Evolutionary conservation across 2,797 vertebrate species (phyloP).

Genomic region (Argyrosomus regius): DNA sequence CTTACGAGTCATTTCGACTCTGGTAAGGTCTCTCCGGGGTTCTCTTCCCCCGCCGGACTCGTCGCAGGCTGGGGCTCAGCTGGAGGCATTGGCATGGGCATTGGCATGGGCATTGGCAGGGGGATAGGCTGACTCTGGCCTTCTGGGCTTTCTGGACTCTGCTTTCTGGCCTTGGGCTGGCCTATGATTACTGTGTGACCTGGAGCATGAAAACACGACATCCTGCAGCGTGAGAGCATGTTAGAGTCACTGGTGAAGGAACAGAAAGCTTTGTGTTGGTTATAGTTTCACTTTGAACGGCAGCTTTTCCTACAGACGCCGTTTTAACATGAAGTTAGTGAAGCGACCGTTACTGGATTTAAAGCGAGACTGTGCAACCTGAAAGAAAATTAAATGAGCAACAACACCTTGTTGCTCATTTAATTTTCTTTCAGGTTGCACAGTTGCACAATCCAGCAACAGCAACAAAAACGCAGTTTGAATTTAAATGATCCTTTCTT

Average conservation of each 20-base stretch:
- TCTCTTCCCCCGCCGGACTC: conserved; percentile 66
- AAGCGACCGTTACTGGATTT: not conserved
- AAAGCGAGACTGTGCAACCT: not conserved
- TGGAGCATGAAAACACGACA: conserved; percentile 69
- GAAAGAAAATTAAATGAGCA: too few species aligned
- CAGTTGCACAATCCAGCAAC: too few species aligned
- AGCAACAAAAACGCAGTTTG: too few species aligned
- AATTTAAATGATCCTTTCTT: too few species aligned
- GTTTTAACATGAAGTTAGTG: not conserved
- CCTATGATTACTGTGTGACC: conserved; percentile 85
- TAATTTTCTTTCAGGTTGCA: too few species aligned
- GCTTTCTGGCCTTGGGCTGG: conserved; percentile 80
- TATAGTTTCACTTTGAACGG: not conserved
- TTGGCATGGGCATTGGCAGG: conserved; percentile 54
- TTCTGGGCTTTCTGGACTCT: conserved; percentile 69
- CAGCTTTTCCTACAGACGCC: not conserved
- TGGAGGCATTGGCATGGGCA: conserved; percentile 61
- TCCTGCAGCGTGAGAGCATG: conserved; percentile 33
- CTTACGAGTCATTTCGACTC: conserved; percentile 88
- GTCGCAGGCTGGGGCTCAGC: conserved; percentile 55
- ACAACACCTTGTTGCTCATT: too few species aligned
- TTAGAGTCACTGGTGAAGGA: conserved; percentile 6
- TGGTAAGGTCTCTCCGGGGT: conserved; percentile 78
- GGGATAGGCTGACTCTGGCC: conserved; percentile 70
- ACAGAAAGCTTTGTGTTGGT: not conserved